Base-by-base conservation (phyloP, 2,113 vertebrate genomes). In the Petroica traversi region DNA sequence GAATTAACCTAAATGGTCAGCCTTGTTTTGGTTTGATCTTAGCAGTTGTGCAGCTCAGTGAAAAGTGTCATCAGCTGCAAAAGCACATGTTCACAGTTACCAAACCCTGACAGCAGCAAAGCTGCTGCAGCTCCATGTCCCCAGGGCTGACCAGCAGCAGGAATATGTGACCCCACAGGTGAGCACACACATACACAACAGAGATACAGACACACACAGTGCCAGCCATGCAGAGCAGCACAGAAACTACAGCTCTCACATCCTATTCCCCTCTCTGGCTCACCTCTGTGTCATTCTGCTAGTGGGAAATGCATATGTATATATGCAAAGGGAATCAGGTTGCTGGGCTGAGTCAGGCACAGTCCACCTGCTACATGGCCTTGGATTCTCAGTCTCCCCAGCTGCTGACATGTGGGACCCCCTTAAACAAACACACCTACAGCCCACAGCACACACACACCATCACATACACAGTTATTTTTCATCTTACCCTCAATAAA, bases 81-180 rank as follows among this genome's bases (percentile, higher is more conserved):
- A 79, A 52, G 40, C 10, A n/a, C 5, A 2, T 4, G 12, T 54
- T 59, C 55, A 43, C 5, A 16, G 25, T 17, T 31, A 22, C 43
- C 36, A 40, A 62, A 78, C 8, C 26, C 26, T 16, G 6, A 28
- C 12, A n/a, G 48, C 38, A 48, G 22, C 2, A 1, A 58, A 38
- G 34, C 74, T 61, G 20, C 29, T 6, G 0, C 41, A 55, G 25
- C 18, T 40, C 45, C 2, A 0, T 26, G 9, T 9, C 31, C 64
- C 48, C 28, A 33, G 28, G 34, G 8, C 66, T 73, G 77, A 45
- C 11, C 34, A 40, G 49, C 3, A 29, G 33, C 33, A 40, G 54
- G 13, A 19, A 19, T 14, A 8, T 0, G 1, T 16, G 41, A 34
- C 64, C 49, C 29, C 19, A 0, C 1, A 41, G 34, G 11, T n/a